Base-by-base conservation (phyloP, 2,797 vertebrate species). In the Lutjanus campechanus region DNA sequence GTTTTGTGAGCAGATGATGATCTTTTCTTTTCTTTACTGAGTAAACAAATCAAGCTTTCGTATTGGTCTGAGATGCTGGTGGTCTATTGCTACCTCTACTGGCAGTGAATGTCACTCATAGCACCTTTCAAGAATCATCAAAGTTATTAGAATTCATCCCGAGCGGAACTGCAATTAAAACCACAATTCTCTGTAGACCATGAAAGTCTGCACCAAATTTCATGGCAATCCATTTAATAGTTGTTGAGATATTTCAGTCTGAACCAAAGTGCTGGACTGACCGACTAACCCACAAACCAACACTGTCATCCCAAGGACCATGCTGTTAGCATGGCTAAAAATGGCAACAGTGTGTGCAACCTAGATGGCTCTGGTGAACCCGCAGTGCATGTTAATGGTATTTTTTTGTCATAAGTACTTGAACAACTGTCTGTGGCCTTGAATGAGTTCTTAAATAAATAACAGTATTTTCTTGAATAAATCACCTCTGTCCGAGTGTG, bases 381-480 rank as follows among this genome's bases (percentile, higher is more conserved):
- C 2, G 22, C 19, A 3, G 13, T 49, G 51, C 22, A 54, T 53
- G 43, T 73, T 44, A 76, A 69, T 69, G 44, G 61, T 10, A 66
- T 5, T 22, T 4, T 54, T 25, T 49, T 15, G 13, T 60, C 25
- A 8, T 17, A 15, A 69, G 47, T 36, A n/a, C 7, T 63, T 73
- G 1, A 60, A 2, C 53, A 61, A 51, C 25, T 63, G 44, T 17
- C 61, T 29, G 40, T 44, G n/a, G 20, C 29, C 44, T 62, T 56
- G 49, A 49, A 47, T 54, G 9, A 49, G 6, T 40, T 62, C 63
- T 66, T 60, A 29, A 47, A 85, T 62, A 62, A 55, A 44, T 40
- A 51, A 59, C 22, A 12, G 20, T 62, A 40, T 68, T 73, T 68
- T 69, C 47, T 25, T 5, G 2, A 67, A 73, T 72, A 59, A 72